phyloP scores from a whole-genome alignment of 2,888 invertebrate genomes.

The Drosophila quasianomalipes region DNA sequence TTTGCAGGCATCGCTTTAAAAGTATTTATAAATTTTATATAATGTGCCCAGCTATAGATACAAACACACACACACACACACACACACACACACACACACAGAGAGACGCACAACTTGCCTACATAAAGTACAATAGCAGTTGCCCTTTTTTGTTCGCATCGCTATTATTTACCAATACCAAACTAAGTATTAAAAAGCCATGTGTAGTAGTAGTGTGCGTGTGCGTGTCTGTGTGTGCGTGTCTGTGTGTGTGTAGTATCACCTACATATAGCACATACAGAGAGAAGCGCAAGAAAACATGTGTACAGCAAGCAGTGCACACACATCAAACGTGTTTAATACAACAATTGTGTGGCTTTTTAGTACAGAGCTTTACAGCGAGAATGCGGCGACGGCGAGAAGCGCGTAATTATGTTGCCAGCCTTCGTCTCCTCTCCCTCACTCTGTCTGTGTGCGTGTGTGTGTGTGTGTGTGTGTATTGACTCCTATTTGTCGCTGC shows the following conservation, averaged over 20 bases:
- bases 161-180: constrained; percentile 74
- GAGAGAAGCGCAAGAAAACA: constrained; percentile 32
- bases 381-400: constrained; percentile 31
- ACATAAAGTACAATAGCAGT: constrained; percentile 67
- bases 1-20: constrained; percentile 63
- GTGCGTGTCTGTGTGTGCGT: constrained; percentile 22
- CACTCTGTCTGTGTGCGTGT: background rate
- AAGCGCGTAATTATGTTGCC: constrained; percentile 58
- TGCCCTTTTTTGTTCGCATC: constrained; percentile 58
- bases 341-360: constrained; percentile 72
- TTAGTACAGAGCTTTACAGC: constrained; percentile 58
- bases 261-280: constrained; percentile 32
- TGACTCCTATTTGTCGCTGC: constrained; percentile 15
- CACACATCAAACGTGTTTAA: constrained; percentile 56
- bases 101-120: constrained; percentile 33
- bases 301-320: constrained; percentile 46
- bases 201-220: constrained; percentile 6
- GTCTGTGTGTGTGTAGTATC: constrained; percentile 35
- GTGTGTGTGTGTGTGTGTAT: constrained; percentile 18
- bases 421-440: constrained; percentile 5
- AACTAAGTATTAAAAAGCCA: constrained; percentile 63
- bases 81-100: background rate
- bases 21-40: constrained; percentile 79
- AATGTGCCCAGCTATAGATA: constrained; percentile 56
- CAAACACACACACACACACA: constrained; percentile 37